Evolutionary conservation across 2,113 vertebrate genomes (phyloP).

Genomic region (Etheostoma spectabile): DNA sequence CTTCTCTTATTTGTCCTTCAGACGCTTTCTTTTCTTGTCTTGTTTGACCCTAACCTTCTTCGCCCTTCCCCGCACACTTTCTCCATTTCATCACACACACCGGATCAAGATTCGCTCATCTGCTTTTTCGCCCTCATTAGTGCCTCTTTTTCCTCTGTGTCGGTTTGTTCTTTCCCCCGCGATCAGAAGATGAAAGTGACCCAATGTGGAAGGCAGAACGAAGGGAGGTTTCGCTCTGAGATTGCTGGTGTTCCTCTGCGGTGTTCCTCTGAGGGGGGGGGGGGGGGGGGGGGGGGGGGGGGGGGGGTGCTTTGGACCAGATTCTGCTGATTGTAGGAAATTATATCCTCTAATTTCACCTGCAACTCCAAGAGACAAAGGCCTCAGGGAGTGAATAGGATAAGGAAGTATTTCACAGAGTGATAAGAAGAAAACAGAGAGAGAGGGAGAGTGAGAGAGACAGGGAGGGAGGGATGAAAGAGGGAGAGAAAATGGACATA

Average conservation of each 20-base stretch:
- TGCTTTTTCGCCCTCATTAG: slow-evolving; percentile 66
- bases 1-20: slow-evolving; percentile 40
- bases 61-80: slow-evolving; percentile 16
- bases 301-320: slow-evolving; percentile 63
- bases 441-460: neutral
- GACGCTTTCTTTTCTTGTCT: slow-evolving; percentile 17
- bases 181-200: slow-evolving; percentile 77
- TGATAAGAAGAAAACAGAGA: slow-evolving; percentile 66
- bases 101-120: slow-evolving; percentile 31
- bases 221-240: slow-evolving; percentile 60
- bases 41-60: slow-evolving; percentile 34
- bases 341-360: slow-evolving; percentile 79
- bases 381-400: slow-evolving; percentile 67
- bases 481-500: slow-evolving; percentile 40
- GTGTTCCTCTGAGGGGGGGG: neutral
- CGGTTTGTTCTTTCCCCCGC: slow-evolving; percentile 54
- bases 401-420: slow-evolving; percentile 71
- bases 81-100: slow-evolving; percentile 37
- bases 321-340: slow-evolving; percentile 84
- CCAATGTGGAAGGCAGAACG: slow-evolving; percentile 48
- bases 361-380: slow-evolving; percentile 76
- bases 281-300: too few species aligned
- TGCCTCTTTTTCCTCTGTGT: slow-evolving; percentile 47
- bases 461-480: slow-evolving; percentile 27
- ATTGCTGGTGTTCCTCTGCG: slow-evolving; percentile 65